These are phyloP conservation scores for Nesidiocoris tenuis DNA, from an alignment of 2,888 invertebrate genomes.

Conservation along the genomic window DNA sequence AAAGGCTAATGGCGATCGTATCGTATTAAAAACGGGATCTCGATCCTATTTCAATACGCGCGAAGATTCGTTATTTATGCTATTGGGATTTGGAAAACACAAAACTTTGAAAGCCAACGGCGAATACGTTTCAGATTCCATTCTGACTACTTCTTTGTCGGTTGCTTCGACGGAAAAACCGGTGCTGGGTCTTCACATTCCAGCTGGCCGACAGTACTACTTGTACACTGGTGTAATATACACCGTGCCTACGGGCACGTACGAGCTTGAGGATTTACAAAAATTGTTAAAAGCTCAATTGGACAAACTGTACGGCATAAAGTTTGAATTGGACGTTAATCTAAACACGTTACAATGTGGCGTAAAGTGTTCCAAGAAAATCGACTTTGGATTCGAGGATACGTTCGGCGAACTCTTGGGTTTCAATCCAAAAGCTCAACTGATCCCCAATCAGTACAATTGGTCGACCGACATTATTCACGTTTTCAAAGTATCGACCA, in stretches of 20 bases:
- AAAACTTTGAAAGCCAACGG: background rate
- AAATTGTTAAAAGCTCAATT: background rate
- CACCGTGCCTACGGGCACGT: constrained; percentile 13
- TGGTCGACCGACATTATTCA: constrained; percentile 8
- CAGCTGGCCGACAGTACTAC: background rate
- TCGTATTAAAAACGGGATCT: background rate
- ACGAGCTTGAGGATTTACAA: constrained; percentile 3
- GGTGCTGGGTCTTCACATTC: background rate
- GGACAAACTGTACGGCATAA: background rate
- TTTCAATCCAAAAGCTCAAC: background rate
- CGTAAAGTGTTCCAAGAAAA: constrained; percentile 5
- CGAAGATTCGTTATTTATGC: background rate
- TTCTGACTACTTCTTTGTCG: background rate
- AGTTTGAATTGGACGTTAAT: constrained; percentile 6
- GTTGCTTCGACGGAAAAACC: background rate
- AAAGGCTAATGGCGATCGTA: background rate
- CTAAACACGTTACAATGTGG: constrained; percentile 13
- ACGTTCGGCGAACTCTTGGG: constrained; percentile 2
- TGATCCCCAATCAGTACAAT: background rate
- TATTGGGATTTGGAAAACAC: constrained; percentile 3
- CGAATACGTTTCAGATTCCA: background rate
- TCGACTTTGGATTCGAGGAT: background rate
- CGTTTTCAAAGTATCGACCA: constrained; percentile 22
- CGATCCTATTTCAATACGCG: background rate
- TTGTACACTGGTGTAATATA: background rate